Evolutionary conservation across 2,888 invertebrate species (phyloP).

Genomic region (Nomada ruficornis): DNA sequence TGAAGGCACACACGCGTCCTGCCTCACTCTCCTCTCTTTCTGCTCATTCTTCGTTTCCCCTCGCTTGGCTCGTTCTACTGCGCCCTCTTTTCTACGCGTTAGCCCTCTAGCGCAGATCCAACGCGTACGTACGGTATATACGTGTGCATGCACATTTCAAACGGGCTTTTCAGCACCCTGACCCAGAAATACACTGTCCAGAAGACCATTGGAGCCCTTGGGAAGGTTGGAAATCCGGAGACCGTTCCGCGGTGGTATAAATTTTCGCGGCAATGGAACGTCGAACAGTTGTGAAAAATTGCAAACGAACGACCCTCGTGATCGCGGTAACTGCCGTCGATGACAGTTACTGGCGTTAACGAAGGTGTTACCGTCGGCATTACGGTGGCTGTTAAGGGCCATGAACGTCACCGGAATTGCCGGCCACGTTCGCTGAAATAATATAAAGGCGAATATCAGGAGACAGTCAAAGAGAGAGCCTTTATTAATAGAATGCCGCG

Average conservation of each 20-base stretch:
- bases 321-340: constrained; percentile 53
- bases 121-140: not conserved
- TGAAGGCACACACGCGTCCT: constrained; percentile 32
- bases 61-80: constrained; percentile 42
- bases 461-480: not conserved
- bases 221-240: constrained; percentile 28
- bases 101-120: constrained; percentile 7
- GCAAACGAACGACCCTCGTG: constrained; percentile 46
- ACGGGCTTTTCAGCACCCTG: constrained; percentile 65
- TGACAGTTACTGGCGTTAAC: constrained; percentile 56
- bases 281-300: constrained; percentile 38
- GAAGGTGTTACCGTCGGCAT: constrained; percentile 48
- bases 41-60: constrained; percentile 26
- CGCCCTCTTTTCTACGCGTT: constrained; percentile 41
- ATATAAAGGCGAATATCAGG: constrained; percentile 40
- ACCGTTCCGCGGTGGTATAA: constrained; percentile 36
- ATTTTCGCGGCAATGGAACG: constrained; percentile 40
- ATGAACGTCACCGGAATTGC: constrained; percentile 52
- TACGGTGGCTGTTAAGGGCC: constrained; percentile 41
- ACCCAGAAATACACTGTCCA: constrained; percentile 74
- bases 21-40: constrained; percentile 15
- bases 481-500: constrained; percentile 50
- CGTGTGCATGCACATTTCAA: constrained; percentile 61
- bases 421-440: constrained; percentile 45
- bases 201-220: constrained; percentile 29